Conservation (phyloP, 2,888 invertebrate species). For the Zootermopsis nevadensis region DNA sequence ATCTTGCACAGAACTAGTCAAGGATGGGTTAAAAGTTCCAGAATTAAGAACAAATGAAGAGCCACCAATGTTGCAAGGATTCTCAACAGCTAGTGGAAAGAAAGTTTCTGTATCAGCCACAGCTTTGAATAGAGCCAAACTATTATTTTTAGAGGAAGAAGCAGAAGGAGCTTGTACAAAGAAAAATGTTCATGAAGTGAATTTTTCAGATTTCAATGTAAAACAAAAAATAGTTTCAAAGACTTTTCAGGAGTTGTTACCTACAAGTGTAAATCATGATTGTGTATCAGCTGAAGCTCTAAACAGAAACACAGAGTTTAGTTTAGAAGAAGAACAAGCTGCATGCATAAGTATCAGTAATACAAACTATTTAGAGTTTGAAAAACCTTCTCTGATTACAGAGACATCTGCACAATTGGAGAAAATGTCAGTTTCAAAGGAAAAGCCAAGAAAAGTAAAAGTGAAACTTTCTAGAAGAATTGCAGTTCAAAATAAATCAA, state of each 20-base stretch:
- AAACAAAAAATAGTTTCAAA: not conserved
- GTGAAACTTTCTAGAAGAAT: not conserved
- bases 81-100: conserved; percentile 60
- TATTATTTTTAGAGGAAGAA: conserved; percentile 57
- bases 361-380: not conserved
- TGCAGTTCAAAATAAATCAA: not conserved
- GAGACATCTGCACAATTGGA: not conserved
- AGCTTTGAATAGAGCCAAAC: conserved; percentile 58
- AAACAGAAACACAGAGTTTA: conserved; percentile 53
- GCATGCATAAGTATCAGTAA: not conserved
- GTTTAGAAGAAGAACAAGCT: not conserved
- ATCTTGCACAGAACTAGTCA: conserved; percentile 48
- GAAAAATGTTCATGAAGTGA: conserved; percentile 56
- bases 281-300: conserved; percentile 58
- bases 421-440: not conserved
- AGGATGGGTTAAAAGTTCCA: not conserved
- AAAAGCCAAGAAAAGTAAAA: not conserved
- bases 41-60: conserved; percentile 8
- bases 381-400: not conserved
- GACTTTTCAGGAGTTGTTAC: conserved; percentile 46
- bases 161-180: conserved; percentile 59
- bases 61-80: conserved; percentile 42
- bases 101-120: conserved; percentile 59
- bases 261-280: conserved; percentile 61
- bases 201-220: conserved; percentile 47